Percentiles rank a stretch among this genome's conserved stretches.
phyloP scores from a whole-genome alignment of 2,797 vertebrate genomes.

The Neopelma chrysocephalum region DNA sequence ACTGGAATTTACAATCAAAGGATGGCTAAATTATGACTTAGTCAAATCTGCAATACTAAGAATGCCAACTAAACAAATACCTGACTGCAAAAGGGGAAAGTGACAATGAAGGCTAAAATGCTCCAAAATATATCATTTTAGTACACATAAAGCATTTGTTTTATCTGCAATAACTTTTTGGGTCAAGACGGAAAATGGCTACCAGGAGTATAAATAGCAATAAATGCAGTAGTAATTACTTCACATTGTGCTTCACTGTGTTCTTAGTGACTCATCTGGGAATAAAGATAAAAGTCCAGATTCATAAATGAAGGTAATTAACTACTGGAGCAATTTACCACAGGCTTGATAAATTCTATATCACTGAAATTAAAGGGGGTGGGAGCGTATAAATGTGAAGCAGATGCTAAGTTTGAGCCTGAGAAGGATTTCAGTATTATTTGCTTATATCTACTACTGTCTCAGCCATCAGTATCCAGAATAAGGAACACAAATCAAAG shows the following conservation, averaged over 20 bases:
- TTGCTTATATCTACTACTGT: neutral
- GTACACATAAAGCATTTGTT: conserved; percentile 28
- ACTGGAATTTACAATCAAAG: neutral
- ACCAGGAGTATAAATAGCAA: conserved; percentile 55
- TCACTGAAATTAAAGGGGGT: conserved; percentile 20
- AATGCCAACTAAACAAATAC: conserved; percentile 7
- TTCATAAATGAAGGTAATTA: conserved; percentile 71
- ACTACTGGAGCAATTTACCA: conserved; percentile 57
- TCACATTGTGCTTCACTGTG: conserved; percentile 51
- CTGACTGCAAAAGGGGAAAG: neutral
- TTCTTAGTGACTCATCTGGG: conserved; percentile 55
- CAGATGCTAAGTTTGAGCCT: conserved; percentile 22
- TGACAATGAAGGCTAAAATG: neutral
- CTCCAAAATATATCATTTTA: conserved; percentile 26
- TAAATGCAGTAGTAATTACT: conserved; percentile 65
- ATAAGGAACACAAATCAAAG: neutral
- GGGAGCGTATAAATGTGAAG: neutral
- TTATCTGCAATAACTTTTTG: conserved; percentile 58
- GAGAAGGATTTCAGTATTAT: neutral
- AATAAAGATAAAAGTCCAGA: conserved; percentile 68
- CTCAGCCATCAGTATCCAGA: neutral
- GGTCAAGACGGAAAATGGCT: conserved; percentile 53
- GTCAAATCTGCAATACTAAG: neutral
- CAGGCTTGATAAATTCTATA: conserved; percentile 53
- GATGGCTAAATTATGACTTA: neutral